Evolutionary conservation across 2,797 vertebrate species (phyloP), one percentile per base, ranked within the genome.

Genomic region (Intellagama lesueurii): DNA sequence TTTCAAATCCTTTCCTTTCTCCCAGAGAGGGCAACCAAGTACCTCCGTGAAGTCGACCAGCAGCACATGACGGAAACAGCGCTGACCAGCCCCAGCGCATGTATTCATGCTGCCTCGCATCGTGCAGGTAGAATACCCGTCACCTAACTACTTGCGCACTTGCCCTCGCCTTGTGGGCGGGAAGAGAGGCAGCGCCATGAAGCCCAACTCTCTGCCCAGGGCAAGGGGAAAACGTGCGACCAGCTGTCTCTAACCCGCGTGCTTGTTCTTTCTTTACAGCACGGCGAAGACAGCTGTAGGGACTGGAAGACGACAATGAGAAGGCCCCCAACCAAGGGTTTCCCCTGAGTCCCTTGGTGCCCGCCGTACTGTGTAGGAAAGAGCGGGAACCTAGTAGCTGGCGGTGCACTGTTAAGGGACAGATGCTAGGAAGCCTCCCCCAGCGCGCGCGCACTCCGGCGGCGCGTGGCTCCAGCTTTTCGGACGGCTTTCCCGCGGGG

Each of bases 391-490:
- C 17, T 22, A 26, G 16, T 44, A 44, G 86, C 17, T 35, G 24
- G 44, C 60, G 76, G 69, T 30, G 49, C 79, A 35, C 87, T 60
- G 19, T 64, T 22, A 17, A 22, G 19, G 60, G 60, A 6, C 60
- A 22, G 16, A 64, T 64, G 52, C 60, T 64, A 19, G 16, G 60
- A 64, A 64, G 19, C 2, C 26, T 14, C 5, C 22, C 28, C 70
- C 30, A 2, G 52, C 52, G 12, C n/a, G 35, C 32, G 72, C 72
- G 72, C 72, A 32, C 35, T 35, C 32, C 52, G 14, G 52, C 9
- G 52, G 52, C 87, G 49, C 88, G 75, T 84, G 76, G 47, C 76
- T 60, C 88, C 9, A 47, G 49, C 76, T 88, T 84, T 66, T 64
- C 79, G 35, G 30, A 40, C 4, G 60, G 60, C 85, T 47, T 86